Evolutionary conservation across 2,888 invertebrate genomes (phyloP).

Genomic region (Leucophenga maculata): DNA sequence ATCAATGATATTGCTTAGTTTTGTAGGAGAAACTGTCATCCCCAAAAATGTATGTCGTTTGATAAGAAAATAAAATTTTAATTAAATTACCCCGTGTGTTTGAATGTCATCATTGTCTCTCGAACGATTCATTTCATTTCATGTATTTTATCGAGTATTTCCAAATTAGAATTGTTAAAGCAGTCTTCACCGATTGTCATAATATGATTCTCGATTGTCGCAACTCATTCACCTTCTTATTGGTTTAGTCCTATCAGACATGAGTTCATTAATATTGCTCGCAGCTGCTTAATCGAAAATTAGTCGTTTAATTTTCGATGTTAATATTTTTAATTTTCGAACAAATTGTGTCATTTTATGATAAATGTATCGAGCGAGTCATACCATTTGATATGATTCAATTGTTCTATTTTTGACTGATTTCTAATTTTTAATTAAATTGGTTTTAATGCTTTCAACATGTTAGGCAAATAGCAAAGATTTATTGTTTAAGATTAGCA

Average conservation of each 20-base stretch:
- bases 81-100: slow-evolving; percentile 22
- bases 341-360: slow-evolving; percentile 2
- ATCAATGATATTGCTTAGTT: neutral
- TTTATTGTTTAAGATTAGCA: no score
- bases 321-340: slow-evolving; percentile 3
- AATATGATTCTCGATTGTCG: no score
- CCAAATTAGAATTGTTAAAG: slow-evolving; percentile 20
- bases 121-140: slow-evolving; percentile 25
- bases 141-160: slow-evolving; percentile 28
- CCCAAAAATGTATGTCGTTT: slow-evolving; percentile 6
- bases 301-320: slow-evolving; percentile 17
- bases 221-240: no score
- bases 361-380: neutral
- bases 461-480: no score
- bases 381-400: no score
- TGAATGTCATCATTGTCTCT: slow-evolving; percentile 29
- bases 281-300: neutral
- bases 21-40: neutral
- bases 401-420: no score
- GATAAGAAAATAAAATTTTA: slow-evolving; percentile 20
- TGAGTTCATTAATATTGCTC: no score
- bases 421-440: no score
- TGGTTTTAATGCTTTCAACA: no score
- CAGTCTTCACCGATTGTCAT: no score
- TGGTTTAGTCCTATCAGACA: no score